A percentile compares a stretch with the other conserved stretches of the same genome.
Conservation (phyloP, 2,113 vertebrate genomes). For the Dasyurus viverrinus region DNA sequence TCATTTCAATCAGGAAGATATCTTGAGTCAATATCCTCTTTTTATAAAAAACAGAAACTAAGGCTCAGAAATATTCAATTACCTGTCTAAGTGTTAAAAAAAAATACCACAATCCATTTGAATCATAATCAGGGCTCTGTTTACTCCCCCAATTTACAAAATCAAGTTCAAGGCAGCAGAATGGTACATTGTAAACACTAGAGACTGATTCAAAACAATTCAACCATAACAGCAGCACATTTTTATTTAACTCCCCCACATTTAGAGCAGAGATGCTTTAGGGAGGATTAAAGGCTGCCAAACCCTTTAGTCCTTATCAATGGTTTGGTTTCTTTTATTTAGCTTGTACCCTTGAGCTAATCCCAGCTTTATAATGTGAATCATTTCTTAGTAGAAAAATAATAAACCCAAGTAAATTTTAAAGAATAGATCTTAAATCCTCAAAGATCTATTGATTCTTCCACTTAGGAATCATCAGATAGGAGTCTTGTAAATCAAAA, state of each 20-base stretch:
- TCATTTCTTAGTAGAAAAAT: neutral
- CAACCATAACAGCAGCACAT: neutral
- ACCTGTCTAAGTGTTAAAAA: neutral
- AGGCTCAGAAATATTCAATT: neutral
- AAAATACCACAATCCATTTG: neutral
- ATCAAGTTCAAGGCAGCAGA: neutral
- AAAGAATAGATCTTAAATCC: neutral
- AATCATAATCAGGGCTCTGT: neutral
- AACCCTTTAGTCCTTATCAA: neutral
- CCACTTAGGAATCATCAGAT: neutral
- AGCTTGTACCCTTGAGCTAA: neutral
- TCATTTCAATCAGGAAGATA: neutral
- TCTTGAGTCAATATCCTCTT: neutral
- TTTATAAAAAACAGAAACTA: neutral
- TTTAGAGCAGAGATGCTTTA: accelerated
- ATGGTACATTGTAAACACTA: neutral
- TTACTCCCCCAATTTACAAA: neutral
- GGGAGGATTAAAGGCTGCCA: neutral
- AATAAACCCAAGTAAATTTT: neutral
- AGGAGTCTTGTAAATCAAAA: neutral
- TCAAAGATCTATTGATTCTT: neutral
- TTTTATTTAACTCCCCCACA: neutral
- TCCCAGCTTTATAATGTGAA: accelerated
- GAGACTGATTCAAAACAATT: neutral
- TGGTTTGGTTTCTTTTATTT: accelerated